Percentiles rank a stretch among this genome's conserved stretches.
Conservation (phyloP, 2,888 invertebrate genomes). For the Geophilus truncorum region DNA sequence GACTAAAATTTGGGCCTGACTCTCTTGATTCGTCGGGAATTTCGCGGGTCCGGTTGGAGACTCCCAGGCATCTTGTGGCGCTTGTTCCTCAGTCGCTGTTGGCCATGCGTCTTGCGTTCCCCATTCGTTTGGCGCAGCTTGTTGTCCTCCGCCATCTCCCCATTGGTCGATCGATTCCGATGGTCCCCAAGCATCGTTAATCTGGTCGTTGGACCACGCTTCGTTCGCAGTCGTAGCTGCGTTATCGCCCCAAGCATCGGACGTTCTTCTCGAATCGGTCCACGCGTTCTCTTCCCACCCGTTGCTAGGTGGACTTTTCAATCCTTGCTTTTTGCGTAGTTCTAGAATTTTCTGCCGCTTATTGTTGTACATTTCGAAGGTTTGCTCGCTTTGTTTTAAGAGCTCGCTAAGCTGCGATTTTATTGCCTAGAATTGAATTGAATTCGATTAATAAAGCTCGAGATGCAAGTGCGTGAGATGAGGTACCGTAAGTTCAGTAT, state of each 20-base stretch:
- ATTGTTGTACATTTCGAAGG: slow-evolving; percentile 65
- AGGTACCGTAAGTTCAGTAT: slow-evolving; percentile 59
- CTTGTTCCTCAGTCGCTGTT: background rate
- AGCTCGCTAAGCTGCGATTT: slow-evolving; percentile 63
- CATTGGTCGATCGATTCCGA: background rate
- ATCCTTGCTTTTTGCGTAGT: slow-evolving; percentile 37
- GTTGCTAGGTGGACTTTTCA: slow-evolving; percentile 8
- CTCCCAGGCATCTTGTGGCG: background rate
- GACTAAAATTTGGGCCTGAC: too few relatives aligned
- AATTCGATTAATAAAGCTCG: background rate
- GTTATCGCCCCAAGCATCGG: background rate
- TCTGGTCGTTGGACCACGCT: background rate
- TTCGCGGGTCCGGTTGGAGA: background rate
- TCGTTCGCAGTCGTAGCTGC: background rate
- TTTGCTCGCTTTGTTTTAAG: slow-evolving; percentile 62
- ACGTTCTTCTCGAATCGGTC: background rate
- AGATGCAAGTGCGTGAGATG: background rate
- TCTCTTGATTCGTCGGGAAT: background rate
- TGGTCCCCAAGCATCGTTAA: background rate
- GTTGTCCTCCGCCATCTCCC: background rate
- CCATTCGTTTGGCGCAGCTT: background rate
- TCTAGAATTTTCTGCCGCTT: slow-evolving; percentile 52
- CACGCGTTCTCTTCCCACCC: background rate
- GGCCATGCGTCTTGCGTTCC: background rate
- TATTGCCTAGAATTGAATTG: slow-evolving; percentile 53